These are phyloP conservation scores for Engraulis encrasicolus DNA, from an alignment of 2,113 vertebrate genomes.

Conservation along the genomic window DNA sequence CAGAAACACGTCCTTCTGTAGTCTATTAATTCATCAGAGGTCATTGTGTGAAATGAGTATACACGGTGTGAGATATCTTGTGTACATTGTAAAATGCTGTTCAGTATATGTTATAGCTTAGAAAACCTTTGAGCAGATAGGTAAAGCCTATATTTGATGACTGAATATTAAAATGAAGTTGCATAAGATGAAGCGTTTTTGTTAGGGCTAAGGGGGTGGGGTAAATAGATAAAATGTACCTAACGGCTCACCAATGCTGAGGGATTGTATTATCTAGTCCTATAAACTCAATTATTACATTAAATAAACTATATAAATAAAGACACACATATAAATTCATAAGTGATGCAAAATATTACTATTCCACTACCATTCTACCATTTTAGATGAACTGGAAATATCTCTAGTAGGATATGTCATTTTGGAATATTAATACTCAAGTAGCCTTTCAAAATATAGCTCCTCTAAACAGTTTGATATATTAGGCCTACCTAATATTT, in stretches of 20 bases:
- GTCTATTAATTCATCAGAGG: background rate
- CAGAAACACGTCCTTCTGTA: background rate
- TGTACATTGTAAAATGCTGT: background rate
- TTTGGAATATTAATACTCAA: conserved; percentile 20
- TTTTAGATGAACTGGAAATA: background rate
- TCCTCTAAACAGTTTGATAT: background rate
- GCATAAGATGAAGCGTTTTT: too few species aligned
- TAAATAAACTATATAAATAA: background rate
- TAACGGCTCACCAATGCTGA: too few species aligned
- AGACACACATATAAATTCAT: background rate
- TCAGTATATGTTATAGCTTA: background rate
- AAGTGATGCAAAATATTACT: background rate
- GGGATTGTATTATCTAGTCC: too few species aligned
- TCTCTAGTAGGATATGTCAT: background rate
- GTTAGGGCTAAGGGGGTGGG: too few species aligned
- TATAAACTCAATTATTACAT: too few species aligned
- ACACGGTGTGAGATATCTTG: background rate
- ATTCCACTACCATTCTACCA: too few species aligned
- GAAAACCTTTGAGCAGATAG: background rate
- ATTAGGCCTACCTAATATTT: too few species aligned
- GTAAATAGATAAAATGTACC: too few species aligned
- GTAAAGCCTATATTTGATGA: too few species aligned
- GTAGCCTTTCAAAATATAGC: conserved; percentile 22
- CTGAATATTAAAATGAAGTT: too few species aligned
- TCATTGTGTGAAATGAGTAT: background rate